Base-by-base conservation (phyloP, 2,113 vertebrate species). In the Caracal caracal region DNA sequence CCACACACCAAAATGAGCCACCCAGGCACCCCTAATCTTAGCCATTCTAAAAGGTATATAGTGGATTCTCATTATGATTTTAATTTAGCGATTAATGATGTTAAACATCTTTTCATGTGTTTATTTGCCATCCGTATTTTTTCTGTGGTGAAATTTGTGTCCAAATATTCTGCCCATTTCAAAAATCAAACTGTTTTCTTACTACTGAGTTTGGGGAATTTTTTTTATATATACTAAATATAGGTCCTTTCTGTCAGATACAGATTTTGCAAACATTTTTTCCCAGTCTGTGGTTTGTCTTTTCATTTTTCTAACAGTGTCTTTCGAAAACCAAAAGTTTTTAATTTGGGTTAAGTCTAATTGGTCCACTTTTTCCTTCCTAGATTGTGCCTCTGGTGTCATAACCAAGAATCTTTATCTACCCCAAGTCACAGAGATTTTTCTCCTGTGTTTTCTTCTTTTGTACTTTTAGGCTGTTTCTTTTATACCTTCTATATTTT, bases 111-210 rank as follows among this genome's bases (percentile, higher is more conserved):
- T 92, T 88, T 81, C 13, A 0, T 56, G 47, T 90, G 43, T 90
- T 78, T 89, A 90, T 92, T 68, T 85, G 22, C 17, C 28, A 82
- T 81, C 26, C 33, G 4, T 75, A 40, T 71, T 83, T 96, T 76
- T 94, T 88, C 78, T 61, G 68, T 71, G 6, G 10, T 78, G 28
- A 96, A 87, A 16, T 15, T 4, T 56, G 10, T 66, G 28, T 79
- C 93, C 59, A 94, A 93, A 85, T 94, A 87, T 65, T 68, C 92
- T 70, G 53, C n/a, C 15, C 65, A 70, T 43, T 88, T 85, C 3
- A 53, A 78, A 76, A 76, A 83, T 16, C 20, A 24, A 22, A n/a
- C 80, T 78, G 59, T 88, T 92, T 97, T 92, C 71, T 90, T 92
- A 26, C 76, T 87, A 53, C 2, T 82, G 24, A 84, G 33, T 30